Conservation (phyloP, 2,888 invertebrate species). For the Scrobipalpa atriplicella region DNA sequence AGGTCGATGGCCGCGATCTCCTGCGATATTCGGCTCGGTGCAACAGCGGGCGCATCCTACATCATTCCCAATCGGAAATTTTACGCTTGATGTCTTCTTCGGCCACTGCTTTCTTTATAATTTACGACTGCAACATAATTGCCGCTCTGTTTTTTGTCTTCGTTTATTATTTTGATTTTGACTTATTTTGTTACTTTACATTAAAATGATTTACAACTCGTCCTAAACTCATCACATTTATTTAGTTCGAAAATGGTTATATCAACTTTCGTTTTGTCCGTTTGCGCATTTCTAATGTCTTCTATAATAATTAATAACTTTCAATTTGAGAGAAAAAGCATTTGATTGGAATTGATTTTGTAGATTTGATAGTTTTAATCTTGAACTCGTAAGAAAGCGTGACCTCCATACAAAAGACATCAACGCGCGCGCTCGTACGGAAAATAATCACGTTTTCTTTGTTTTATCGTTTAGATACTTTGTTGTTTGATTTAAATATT, state of each 20-base stretch:
- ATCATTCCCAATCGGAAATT: conserved; percentile 73
- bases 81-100: conserved; percentile 74
- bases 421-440: conserved; percentile 28
- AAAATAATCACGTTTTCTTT: background rate
- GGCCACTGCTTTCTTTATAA: conserved; percentile 73
- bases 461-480: background rate
- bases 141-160: conserved; percentile 48
- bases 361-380: conserved; percentile 30
- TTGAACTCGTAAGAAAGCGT: conserved; percentile 22
- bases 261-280: conserved; percentile 13
- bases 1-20: conserved; percentile 71
- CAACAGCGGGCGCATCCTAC: conserved; percentile 69
- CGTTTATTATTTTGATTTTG: conserved; percentile 26
- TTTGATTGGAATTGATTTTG: background rate
- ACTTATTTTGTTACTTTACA: background rate
- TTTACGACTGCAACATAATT: conserved; percentile 65
- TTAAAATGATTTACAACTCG: conserved; percentile 26
- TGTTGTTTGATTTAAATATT: no score
- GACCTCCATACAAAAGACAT: conserved; percentile 31
- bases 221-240: conserved; percentile 21
- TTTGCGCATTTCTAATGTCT: background rate
- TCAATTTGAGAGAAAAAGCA: conserved; percentile 13
- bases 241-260: conserved; percentile 3
- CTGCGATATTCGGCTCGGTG: conserved; percentile 70
- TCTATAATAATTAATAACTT: conserved; percentile 15